These are phyloP conservation scores for Dromiciops gliroides DNA, from an alignment of 2,113 vertebrate species.

Conservation along the genomic window DNA sequence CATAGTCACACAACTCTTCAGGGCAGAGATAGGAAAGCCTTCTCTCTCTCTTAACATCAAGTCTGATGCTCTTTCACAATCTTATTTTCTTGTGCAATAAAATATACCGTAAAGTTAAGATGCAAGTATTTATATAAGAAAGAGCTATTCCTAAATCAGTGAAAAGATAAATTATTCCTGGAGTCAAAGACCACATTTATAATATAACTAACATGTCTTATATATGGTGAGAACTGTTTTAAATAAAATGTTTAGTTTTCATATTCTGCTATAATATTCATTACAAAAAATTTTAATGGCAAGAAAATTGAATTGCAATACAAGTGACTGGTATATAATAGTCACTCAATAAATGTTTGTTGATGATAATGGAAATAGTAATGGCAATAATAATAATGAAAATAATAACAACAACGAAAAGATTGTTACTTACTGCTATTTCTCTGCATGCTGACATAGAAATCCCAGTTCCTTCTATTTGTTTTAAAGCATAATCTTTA, in stretches of 20 bases:
- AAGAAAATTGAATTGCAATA: slow-evolving; percentile 33
- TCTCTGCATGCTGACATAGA: slow-evolving; percentile 99
- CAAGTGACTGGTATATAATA: not conserved
- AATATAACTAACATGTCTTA: not conserved
- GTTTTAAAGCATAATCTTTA: slow-evolving; percentile 99
- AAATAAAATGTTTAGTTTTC: not conserved
- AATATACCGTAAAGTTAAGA: not conserved
- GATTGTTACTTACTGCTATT: slow-evolving; percentile 95
- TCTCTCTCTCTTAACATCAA: not conserved
- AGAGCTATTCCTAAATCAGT: not conserved
- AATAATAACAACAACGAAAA: slow-evolving; percentile 60
- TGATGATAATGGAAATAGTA: not conserved
- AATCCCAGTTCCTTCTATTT: slow-evolving; percentile 99
- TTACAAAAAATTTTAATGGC: slow-evolving; percentile 24
- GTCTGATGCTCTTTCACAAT: not conserved
- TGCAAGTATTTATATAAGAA: not conserved
- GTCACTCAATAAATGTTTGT: not conserved
- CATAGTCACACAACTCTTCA: not conserved
- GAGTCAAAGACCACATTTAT: not conserved
- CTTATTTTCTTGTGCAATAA: not conserved
- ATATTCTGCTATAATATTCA: not conserved
- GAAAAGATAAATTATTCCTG: not conserved
- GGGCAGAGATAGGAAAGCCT: not conserved
- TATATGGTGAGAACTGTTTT: not conserved
- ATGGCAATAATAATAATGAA: not conserved